These are phyloP conservation scores for Leptodirus hochenwartii DNA, from an alignment of 2,888 invertebrate species.

Conservation along the genomic window DNA sequence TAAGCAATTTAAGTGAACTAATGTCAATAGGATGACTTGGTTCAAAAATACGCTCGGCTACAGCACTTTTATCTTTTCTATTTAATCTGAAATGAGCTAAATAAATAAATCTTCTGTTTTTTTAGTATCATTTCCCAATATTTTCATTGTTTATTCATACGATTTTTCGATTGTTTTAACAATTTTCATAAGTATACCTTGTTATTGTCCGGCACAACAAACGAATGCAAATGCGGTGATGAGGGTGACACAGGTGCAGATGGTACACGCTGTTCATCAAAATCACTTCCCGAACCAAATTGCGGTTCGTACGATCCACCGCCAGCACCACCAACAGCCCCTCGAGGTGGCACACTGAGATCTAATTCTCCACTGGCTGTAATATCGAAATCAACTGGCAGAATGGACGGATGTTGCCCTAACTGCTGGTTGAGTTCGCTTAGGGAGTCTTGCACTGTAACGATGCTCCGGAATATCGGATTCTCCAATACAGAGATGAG, in stretches of 20 bases:
- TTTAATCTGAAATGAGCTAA: slow-evolving; percentile 48
- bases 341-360: slow-evolving; percentile 41
- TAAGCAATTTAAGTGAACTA: too few relatives aligned
- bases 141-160: too few relatives aligned
- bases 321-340: too few relatives aligned
- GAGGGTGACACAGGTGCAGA: slow-evolving; percentile 54
- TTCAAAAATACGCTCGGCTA: slow-evolving; percentile 34
- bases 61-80: slow-evolving; percentile 53
- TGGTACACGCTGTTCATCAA: slow-evolving; percentile 63
- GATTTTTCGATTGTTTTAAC: not conserved
- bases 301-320: slow-evolving; percentile 36
- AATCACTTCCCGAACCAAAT: slow-evolving; percentile 35
- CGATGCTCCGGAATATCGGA: slow-evolving; percentile 79
- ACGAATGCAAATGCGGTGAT: slow-evolving; percentile 54
- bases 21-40: too few relatives aligned
- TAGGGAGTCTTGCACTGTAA: slow-evolving; percentile 80
- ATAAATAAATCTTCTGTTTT: slow-evolving; percentile 8
- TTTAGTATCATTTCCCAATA: slow-evolving; percentile 1
- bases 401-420: slow-evolving; percentile 77
- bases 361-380: slow-evolving; percentile 54
- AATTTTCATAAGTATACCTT: not conserved
- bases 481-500: slow-evolving; percentile 72
- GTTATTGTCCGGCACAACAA: slow-evolving; percentile 61
- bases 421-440: slow-evolving; percentile 74
- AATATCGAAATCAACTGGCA: slow-evolving; percentile 87